These are phyloP conservation scores for Chromis chromis DNA, from an alignment of 2,797 vertebrate genomes.

Conservation along the genomic window DNA sequence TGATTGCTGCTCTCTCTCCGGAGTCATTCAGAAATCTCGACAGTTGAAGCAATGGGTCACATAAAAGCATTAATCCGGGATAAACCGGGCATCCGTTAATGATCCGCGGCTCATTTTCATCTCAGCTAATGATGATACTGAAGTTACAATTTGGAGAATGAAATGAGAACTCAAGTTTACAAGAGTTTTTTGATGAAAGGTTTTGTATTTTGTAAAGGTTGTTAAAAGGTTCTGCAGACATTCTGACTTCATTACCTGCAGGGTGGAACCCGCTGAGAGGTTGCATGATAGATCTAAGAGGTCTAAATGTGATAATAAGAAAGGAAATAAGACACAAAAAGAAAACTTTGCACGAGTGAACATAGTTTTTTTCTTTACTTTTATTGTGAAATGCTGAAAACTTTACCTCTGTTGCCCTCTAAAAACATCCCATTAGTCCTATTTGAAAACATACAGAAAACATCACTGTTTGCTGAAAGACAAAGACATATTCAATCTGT, in stretches of 20 bases:
- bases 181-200: not conserved
- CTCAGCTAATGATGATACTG: conserved; percentile 13
- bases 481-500: not conserved
- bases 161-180: not conserved
- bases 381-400: no score
- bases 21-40: conserved; percentile 33
- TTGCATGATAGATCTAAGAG: not conserved
- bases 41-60: conserved; percentile 35
- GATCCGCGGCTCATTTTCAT: conserved; percentile 21
- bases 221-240: not conserved
- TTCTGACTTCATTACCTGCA: conserved; percentile 6
- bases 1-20: conserved; percentile 38
- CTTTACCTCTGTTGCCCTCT: no score
- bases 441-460: not conserved
- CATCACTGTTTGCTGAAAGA: not conserved
- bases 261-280: not conserved
- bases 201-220: not conserved
- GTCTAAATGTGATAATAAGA: not conserved
- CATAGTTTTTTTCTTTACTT: no score
- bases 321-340: not conserved
- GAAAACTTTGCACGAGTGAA: not conserved
- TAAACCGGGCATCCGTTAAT: not conserved
- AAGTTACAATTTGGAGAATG: not conserved
- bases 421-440: not conserved
- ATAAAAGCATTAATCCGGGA: conserved; percentile 19